phyloP scores from a whole-genome alignment of 2,888 invertebrate species.

The Melolontha melolontha region DNA sequence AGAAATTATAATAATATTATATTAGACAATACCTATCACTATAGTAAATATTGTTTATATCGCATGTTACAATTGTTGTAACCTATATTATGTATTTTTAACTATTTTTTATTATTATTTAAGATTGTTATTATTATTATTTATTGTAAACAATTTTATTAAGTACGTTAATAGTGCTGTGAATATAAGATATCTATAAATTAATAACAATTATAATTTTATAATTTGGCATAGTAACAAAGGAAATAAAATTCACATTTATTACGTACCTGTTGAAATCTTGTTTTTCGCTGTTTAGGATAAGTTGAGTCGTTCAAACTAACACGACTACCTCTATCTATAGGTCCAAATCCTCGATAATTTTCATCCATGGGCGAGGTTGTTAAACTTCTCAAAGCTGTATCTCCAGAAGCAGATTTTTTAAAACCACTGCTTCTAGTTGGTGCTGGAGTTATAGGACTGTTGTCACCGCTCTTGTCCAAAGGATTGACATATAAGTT shows the following conservation, averaged over 20 bases:
- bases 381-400: constrained; percentile 76
- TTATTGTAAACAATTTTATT: no score
- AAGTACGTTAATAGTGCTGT: no score
- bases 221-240: no score
- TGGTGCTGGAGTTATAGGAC: constrained; percentile 65
- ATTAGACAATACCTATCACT: no score
- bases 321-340: constrained; percentile 68
- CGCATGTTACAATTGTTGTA: no score
- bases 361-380: constrained; percentile 71
- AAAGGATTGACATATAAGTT: constrained; percentile 91
- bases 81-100: no score
- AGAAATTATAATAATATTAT: no score
- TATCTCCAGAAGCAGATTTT: constrained; percentile 85
- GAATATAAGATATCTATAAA: no score
- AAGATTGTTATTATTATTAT: no score
- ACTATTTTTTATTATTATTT: no score
- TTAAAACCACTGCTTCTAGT: constrained; percentile 71
- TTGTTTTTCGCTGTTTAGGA: constrained; percentile 88
- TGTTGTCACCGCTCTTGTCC: constrained; percentile 71
- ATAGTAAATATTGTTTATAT: no score
- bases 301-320: constrained; percentile 75
- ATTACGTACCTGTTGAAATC: constrained; percentile 81
- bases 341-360: constrained; percentile 65
- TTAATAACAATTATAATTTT: no score
- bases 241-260: background rate